phyloP scores from a whole-genome alignment of 2,113 vertebrate genomes.

The Morone chrysops region DNA sequence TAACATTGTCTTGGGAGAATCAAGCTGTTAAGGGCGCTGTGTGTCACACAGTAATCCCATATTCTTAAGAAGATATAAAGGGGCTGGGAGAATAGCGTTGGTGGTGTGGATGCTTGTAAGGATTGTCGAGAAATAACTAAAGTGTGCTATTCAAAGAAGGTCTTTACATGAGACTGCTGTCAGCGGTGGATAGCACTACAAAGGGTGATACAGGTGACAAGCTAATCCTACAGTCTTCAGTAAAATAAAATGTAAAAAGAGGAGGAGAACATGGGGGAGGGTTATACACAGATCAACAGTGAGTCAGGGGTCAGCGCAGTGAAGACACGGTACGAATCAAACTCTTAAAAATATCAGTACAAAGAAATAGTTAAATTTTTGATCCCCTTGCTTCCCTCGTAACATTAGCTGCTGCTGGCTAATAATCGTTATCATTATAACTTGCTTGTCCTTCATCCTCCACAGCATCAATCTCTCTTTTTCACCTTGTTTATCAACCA shows the following conservation, averaged over 20 bases:
- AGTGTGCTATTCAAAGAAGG: slow-evolving; percentile 9
- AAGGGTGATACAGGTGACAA: slow-evolving; percentile 5
- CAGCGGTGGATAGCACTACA: neutral
- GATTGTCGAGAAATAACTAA: slow-evolving; percentile 28
- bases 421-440: too few species aligned
- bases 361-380: too few species aligned
- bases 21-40: slow-evolving; percentile 3
- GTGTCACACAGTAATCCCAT: slow-evolving; percentile 47
- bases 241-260: neutral
- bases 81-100: slow-evolving; percentile 18
- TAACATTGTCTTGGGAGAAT: slow-evolving; percentile 45
- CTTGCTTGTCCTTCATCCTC: too few species aligned
- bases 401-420: too few species aligned
- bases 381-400: too few species aligned
- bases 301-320: neutral
- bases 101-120: slow-evolving; percentile 12
- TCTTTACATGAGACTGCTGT: slow-evolving; percentile 17
- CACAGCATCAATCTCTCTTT: too few species aligned
- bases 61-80: slow-evolving; percentile 35
- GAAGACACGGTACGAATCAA: neutral
- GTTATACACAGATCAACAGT: slow-evolving; percentile 2
- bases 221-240: neutral
- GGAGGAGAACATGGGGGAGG: neutral
- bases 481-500: too few species aligned
- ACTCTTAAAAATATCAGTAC: neutral